A percentile compares a stretch with the other conserved stretches of the same genome.
Conservation (phyloP, 2,797 vertebrate genomes). For the Manis javanica region DNA sequence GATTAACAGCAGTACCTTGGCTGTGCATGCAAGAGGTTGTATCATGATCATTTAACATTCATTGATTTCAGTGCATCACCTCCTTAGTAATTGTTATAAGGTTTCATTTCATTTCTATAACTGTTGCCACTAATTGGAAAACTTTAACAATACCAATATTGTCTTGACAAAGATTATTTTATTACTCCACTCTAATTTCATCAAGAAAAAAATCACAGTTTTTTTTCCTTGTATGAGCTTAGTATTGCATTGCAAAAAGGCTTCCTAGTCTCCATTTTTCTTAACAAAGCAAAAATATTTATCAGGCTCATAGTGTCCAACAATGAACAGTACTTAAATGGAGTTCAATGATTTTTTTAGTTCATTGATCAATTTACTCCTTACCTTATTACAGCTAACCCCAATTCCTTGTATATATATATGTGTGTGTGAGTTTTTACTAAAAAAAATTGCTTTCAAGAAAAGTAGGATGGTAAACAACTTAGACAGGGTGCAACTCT, state of each 20-base stretch:
- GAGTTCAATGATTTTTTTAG: not conserved
- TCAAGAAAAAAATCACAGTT: not conserved
- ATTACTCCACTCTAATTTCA: not conserved
- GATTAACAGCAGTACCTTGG: not conserved
- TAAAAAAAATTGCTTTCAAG: not conserved
- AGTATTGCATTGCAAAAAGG: accelerated
- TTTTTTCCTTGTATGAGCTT: not conserved
- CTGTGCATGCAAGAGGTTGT: not conserved
- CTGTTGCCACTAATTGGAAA: no score
- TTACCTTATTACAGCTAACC: not conserved
- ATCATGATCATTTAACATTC: not conserved
- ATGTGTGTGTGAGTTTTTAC: not conserved
- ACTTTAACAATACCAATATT: no score
- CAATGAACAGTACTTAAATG: not conserved
- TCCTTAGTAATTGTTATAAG: not conserved
- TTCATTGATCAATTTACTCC: not conserved
- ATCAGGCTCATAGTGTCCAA: not conserved
- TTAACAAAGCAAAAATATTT: not conserved
- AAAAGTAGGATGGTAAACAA: not conserved
- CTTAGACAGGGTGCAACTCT: not conserved
- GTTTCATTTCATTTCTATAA: not conserved
- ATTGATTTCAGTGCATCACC: not conserved
- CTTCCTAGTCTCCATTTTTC: not conserved
- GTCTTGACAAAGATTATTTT: not conserved
- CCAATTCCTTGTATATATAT: not conserved